phyloP scores from a whole-genome alignment of 2,888 invertebrate species.

The Caenorhabditis afra region DNA sequence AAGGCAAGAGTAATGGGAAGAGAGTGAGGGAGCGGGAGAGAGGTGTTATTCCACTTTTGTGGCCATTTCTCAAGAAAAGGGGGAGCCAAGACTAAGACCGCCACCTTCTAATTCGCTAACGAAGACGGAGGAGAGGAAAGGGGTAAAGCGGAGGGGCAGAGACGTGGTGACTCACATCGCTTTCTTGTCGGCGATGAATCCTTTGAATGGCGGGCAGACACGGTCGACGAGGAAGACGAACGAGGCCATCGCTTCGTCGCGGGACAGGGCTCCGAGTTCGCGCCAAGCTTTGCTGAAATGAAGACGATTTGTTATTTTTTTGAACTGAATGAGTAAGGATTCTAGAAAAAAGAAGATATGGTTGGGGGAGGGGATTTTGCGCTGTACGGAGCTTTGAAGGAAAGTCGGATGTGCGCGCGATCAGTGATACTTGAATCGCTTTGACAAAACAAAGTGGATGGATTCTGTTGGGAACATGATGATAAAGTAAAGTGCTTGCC shows the following conservation, averaged over 20 bases:
- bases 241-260: slow-evolving; percentile 91
- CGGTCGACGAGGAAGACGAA: slow-evolving; percentile 90
- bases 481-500: too few relatives aligned
- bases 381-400: too few relatives aligned
- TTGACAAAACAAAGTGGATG: too few relatives aligned
- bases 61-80: not conserved
- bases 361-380: too few relatives aligned
- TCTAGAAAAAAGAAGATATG: too few relatives aligned
- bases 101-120: too few relatives aligned
- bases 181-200: slow-evolving; percentile 66
- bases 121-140: not conserved
- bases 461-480: too few relatives aligned
- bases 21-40: slow-evolving; percentile 16
- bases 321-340: too few relatives aligned
- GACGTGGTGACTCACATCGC: slow-evolving; percentile 40
- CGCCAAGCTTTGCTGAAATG: slow-evolving; percentile 90
- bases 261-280: slow-evolving; percentile 89
- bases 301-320: slow-evolving; percentile 13
- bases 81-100: not conserved
- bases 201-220: slow-evolving; percentile 88
- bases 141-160: not conserved
- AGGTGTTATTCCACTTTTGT: not conserved
- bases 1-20: not conserved
- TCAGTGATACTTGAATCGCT: too few relatives aligned
- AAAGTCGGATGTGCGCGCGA: too few relatives aligned